phyloP scores from a whole-genome alignment of 2,888 invertebrate species.

The Drosophila melanosoma region DNA sequence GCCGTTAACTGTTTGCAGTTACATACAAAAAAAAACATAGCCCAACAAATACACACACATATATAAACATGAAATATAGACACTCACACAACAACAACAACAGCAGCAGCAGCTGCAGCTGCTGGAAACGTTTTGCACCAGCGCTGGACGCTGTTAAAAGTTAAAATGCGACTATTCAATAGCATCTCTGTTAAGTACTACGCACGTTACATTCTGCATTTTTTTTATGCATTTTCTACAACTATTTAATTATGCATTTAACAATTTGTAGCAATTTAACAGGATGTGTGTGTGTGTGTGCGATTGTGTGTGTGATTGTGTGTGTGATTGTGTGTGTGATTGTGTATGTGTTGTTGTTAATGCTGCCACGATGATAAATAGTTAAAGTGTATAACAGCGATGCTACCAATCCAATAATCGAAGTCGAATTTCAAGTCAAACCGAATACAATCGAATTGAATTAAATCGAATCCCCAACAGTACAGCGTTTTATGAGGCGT shows the following conservation, averaged over 20 bases:
- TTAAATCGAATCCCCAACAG: conserved; percentile 29
- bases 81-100: conserved; percentile 3
- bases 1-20: conserved; percentile 60
- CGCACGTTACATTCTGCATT: conserved; percentile 49
- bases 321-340: not conserved
- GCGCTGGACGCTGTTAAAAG: conserved; percentile 43
- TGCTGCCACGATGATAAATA: conserved; percentile 39
- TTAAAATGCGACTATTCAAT: conserved; percentile 46
- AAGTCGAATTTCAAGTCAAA: conserved; percentile 5
- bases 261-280: conserved; percentile 33
- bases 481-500: conserved; percentile 76
- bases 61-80: not conserved
- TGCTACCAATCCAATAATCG: conserved; percentile 10
- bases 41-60: conserved; percentile 7
- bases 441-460: conserved; percentile 12
- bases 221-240: conserved; percentile 29
- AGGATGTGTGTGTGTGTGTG: not conserved
- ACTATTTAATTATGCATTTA: conserved; percentile 33
- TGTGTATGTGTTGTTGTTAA: conserved; percentile 48
- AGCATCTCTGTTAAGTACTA: conserved; percentile 47
- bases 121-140: conserved; percentile 30
- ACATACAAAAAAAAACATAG: conserved; percentile 20
- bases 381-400: conserved; percentile 29
- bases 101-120: conserved; percentile 22
- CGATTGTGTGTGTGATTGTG: not conserved